Evolutionary conservation across 2,113 vertebrate species (phyloP), one percentile per base, ranked within the genome.

Genomic region (Syrmaticus mikado): DNA sequence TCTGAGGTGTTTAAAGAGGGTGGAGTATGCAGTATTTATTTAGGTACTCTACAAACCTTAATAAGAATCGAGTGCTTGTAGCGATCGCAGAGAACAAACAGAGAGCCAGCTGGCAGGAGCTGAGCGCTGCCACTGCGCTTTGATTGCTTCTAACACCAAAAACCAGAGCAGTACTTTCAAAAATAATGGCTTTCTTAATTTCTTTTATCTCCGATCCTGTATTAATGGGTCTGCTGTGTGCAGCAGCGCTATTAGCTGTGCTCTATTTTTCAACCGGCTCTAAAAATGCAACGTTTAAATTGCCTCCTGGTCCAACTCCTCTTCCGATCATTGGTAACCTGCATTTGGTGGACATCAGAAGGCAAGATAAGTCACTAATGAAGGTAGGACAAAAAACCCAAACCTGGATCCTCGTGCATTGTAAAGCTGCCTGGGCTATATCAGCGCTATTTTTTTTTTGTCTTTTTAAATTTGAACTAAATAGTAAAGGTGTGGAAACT

Each of bases 261-360:
- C 41, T 70, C 45, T 96, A 79, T 78, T 94, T 97, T 88, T 85
- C 94, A 77, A 66, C 82, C 14, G 41, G 91, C 90, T 95, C 90
- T 79, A 94, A 89, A 94, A 86, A 95, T 24, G 76, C 95, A 76
- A 72, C 94, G 91, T 96, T 93, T 71, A 96, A 96, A 86, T 90
- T 95, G 60, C 97, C 97, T 68, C 97, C 97, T 57, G 97, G 97
- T 93, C 97, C 97, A 65, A 90, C 93, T 57, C 97, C 97, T 91
- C 95, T 97, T 83, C 97, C 97, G 72, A 82, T 97, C 87, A 97
- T 97, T 93, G 97, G 97, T 81, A 97, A 98, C 92, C 92, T 97
- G 94, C 97, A 97, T 82, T 90, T 96, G 87, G 91, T 97, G 95
- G 97, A 98, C 94, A 89, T 97, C 85, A 96, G 93, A 92, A 96